Conservation (phyloP, 2,113 vertebrate species). For the Sterrhoptilus dennistouni region DNA sequence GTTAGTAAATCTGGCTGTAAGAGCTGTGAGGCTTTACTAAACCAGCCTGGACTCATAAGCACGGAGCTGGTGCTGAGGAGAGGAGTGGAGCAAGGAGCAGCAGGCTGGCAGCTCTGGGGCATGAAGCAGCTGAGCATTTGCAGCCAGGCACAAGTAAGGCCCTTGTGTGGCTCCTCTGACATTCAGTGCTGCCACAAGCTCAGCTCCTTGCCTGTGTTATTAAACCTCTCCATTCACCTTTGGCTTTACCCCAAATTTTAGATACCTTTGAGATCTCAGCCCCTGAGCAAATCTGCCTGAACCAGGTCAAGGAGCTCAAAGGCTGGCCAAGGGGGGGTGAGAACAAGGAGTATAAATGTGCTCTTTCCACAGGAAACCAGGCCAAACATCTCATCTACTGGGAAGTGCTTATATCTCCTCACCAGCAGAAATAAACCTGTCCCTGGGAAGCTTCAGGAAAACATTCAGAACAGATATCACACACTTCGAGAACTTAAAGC, state of each 20-base stretch:
- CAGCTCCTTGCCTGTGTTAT: not conserved
- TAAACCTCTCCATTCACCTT: not conserved
- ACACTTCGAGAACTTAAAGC: not conserved
- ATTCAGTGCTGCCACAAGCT: not conserved
- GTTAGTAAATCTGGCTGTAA: conserved; percentile 61
- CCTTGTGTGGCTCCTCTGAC: not conserved
- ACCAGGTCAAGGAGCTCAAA: not conserved
- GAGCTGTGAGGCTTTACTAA: not conserved
- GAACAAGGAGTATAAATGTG: not conserved
- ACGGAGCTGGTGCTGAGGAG: fast-evolving
- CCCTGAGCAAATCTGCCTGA: not conserved
- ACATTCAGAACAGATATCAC: not conserved
- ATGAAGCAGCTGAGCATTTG: not conserved
- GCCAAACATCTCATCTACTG: not conserved
- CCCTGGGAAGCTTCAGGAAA: not conserved
- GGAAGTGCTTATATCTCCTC: not conserved
- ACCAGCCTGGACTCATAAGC: not conserved
- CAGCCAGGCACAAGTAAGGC: not conserved
- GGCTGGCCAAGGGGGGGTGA: not conserved
- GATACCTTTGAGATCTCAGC: not conserved
- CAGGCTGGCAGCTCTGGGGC: not conserved
- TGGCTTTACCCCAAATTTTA: not conserved
- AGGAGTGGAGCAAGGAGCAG: not conserved
- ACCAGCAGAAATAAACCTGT: not conserved
- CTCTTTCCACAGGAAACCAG: not conserved